These are phyloP conservation scores for Lepidochrysops patricia DNA, from an alignment of 2,888 invertebrate genomes.

Conservation along the genomic window DNA sequence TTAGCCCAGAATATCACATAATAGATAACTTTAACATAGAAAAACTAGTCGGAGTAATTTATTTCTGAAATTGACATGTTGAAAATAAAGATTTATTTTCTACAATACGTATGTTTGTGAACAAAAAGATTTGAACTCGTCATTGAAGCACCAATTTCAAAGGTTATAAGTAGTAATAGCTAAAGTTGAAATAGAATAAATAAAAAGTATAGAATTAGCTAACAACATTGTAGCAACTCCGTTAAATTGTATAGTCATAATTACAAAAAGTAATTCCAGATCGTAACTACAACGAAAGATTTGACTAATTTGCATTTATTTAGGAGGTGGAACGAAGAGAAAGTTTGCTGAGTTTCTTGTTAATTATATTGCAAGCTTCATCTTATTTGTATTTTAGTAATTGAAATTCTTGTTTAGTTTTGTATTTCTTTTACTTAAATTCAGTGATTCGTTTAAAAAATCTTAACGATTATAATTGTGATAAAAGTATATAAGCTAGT, in stretches of 20 bases:
- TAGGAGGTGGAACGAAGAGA: neutral
- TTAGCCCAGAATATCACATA: no score
- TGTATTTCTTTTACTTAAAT: no score
- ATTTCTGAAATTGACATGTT: no score
- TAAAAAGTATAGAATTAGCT: neutral
- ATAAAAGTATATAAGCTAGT: no score
- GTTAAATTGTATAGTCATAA: constrained; percentile 6
- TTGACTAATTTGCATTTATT: neutral
- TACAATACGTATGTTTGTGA: no score
- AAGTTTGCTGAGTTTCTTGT: neutral
- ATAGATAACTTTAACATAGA: no score
- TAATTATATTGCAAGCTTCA: neutral
- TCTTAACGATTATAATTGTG: no score
- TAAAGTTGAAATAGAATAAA: neutral
- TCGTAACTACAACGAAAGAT: neutral
- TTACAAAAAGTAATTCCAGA: constrained; percentile 4
- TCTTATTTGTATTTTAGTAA: neutral
- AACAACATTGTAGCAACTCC: neutral
- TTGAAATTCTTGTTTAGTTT: neutral
- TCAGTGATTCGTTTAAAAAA: no score
- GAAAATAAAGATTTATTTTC: no score
- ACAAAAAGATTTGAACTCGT: neutral
- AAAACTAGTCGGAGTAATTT: no score
- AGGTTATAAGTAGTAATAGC: neutral
- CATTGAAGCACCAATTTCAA: neutral